These are phyloP conservation scores for Dendronephthya gigantea DNA, from an alignment of 64 coral and sea anemone species.

Conservation along the genomic window DNA sequence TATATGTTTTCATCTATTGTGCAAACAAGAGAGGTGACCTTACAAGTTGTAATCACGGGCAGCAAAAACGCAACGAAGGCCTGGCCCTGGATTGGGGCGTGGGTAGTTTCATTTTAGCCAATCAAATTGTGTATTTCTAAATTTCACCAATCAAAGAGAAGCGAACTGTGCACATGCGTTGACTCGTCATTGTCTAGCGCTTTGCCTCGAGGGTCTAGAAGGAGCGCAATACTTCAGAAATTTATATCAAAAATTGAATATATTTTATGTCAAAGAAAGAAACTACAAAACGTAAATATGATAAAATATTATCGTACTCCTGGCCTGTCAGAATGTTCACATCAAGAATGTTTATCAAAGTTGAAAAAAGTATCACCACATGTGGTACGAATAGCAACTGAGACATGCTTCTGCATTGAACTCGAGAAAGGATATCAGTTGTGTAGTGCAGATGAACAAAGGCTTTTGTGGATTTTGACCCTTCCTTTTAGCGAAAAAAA, in stretches of 20 bases:
- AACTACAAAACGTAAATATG: background rate
- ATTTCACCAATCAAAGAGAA: background rate
- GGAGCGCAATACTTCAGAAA: too few relatives aligned
- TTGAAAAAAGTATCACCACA: background rate
- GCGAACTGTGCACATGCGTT: background rate
- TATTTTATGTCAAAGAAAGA: too few relatives aligned
- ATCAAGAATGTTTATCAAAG: background rate
- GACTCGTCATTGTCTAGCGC: background rate
- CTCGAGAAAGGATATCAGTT: conserved; percentile 38
- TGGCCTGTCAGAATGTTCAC: background rate
- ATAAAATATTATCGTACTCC: background rate
- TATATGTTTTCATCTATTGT: too few relatives aligned
- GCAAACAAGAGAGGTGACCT: too few relatives aligned
- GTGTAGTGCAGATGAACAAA: conserved; percentile 25
- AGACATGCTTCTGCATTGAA: conserved; percentile 63
- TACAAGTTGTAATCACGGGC: too few relatives aligned
- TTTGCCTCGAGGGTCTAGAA: background rate
- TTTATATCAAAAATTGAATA: too few relatives aligned
- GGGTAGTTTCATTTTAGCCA: background rate
- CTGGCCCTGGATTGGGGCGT: too few relatives aligned
- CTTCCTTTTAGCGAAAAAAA: conserved; percentile 66
- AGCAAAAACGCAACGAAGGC: too few relatives aligned
- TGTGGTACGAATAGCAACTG: conserved; percentile 12
- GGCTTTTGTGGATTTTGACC: conserved; percentile 51
- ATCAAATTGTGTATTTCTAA: background rate